Evolutionary conservation across 2,888 invertebrate species (phyloP), one percentile per base, ranked within the genome.

Genomic region (Nomada goodeniana): DNA sequence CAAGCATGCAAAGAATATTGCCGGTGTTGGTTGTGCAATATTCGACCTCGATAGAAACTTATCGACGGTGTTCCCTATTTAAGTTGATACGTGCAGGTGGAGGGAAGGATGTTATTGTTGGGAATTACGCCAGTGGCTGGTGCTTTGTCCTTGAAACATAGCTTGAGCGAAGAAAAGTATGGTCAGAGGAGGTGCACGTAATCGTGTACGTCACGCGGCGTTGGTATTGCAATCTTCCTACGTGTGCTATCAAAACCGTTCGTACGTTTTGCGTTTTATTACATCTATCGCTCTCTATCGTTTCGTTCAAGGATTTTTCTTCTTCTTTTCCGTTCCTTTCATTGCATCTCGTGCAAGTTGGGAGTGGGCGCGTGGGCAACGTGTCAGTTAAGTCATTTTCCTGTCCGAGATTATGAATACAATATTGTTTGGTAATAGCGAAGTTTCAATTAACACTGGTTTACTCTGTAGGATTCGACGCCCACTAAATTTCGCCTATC

Each of bases 181-280:
- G 74, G 65, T 77, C 64, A 70, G 77, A 42, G 76, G n/a, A 81
- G 55, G 23, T 79, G 82, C 76, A 68, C 84, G 80, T 83, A 76
- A 82, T 60, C 86, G 83, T 64, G 80, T 74, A 85, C 72, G 76
- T 76, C 79, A 82, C 82, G 72, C 84, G 89, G 89, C 89, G 86
- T 86, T 90, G 89, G 90, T 88, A 85, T 87, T 88, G 75, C 80
- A 80, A 67, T 70, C 71, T 71, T 76, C 73, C 68, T 61, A 73
- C 79, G 65, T 42, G 76, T 68, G 65, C 61, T 5, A 70, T 61
- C 59, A n/a, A 3, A 18, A 52, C 13, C 13, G 47, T 47, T 50
- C 65, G 63, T 69, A 57, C 63, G 52, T n/a, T 57, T 47, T 55
- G 72, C 77, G 65, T 69, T 75, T 65, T 65, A 76, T 80, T 72